These are phyloP conservation scores for Sarcophaga caerulescens DNA, from an alignment of 2,888 invertebrate genomes.

Conservation along the genomic window DNA sequence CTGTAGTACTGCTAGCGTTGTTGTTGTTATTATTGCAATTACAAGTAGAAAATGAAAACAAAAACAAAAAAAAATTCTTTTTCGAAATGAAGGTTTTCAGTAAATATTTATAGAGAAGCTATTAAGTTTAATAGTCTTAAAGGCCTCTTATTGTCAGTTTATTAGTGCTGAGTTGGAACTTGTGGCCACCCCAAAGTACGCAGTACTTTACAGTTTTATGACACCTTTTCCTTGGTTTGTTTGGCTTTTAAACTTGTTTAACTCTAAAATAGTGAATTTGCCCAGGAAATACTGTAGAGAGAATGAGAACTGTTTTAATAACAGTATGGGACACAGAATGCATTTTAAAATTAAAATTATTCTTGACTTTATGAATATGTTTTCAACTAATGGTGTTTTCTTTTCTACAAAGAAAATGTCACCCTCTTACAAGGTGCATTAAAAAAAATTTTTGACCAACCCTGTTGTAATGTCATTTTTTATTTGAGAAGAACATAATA, in stretches of 20 bases:
- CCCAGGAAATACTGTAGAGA: too few relatives aligned
- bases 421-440: too few relatives aligned
- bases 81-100: slow-evolving; percentile 12
- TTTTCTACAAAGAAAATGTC: too few relatives aligned
- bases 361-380: neutral
- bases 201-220: slow-evolving; percentile 10
- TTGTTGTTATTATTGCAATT: slow-evolving; percentile 19
- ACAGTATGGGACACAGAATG: too few relatives aligned
- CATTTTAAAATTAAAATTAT: neutral
- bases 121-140: neutral
- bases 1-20: neutral
- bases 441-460: too few relatives aligned
- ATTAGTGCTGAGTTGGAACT: neutral
- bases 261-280: neutral
- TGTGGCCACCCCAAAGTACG: slow-evolving; percentile 30
- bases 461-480: too few relatives aligned
- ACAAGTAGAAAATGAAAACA: slow-evolving; percentile 27
- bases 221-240: slow-evolving; percentile 17
- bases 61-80: slow-evolving; percentile 16
- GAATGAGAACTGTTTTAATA: too few relatives aligned
- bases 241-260: slow-evolving; percentile 4
- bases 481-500: too few relatives aligned
- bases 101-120: neutral
- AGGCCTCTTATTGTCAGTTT: slow-evolving; percentile 2
- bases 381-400: too few relatives aligned